Percentiles rank a stretch among this genome's conserved stretches.
phyloP scores from a whole-genome alignment of 2,797 vertebrate species.

The Diplodus sargus region DNA sequence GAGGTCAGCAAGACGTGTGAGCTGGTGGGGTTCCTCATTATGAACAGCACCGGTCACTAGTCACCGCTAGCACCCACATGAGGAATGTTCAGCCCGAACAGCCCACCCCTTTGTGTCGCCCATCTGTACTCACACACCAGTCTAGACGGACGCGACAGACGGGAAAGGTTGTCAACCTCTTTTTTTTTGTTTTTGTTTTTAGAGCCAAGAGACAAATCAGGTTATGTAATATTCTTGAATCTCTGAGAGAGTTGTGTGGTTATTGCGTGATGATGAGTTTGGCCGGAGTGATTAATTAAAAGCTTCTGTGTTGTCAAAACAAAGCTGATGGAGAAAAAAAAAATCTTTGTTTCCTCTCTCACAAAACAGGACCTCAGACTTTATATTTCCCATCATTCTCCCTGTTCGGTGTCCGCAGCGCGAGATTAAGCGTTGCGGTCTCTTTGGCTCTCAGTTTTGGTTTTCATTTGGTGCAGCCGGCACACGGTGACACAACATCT shows the following conservation, averaged over 20 bases:
- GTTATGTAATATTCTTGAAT: slow-evolving; percentile 27
- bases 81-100: slow-evolving; percentile 65
- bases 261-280: neutral
- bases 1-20: slow-evolving; percentile 64
- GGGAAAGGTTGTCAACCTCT: neutral
- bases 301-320: neutral
- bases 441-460: slow-evolving; percentile 26
- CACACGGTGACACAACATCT: slow-evolving; percentile 51
- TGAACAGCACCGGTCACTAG: slow-evolving; percentile 50
- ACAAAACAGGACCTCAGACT: neutral
- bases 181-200: neutral
- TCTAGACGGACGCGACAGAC: slow-evolving; percentile 51
- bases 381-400: neutral
- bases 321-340: neutral
- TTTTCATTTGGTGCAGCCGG: slow-evolving; percentile 25
- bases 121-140: slow-evolving; percentile 38
- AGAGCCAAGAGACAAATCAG: slow-evolving; percentile 2
- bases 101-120: slow-evolving; percentile 53
- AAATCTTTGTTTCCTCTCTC: neutral
- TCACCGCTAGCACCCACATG: slow-evolving; percentile 56
- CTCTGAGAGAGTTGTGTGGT: neutral
- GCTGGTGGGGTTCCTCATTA: slow-evolving; percentile 57
- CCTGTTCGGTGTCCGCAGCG: slow-evolving; percentile 1
- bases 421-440: slow-evolving; percentile 40
- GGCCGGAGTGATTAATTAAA: slow-evolving; percentile 4